A percentile compares a stretch with the other conserved stretches of the same genome.
Evolutionary conservation across 2,888 invertebrate genomes (phyloP).

Genomic region (Nasonia oneida): DNA sequence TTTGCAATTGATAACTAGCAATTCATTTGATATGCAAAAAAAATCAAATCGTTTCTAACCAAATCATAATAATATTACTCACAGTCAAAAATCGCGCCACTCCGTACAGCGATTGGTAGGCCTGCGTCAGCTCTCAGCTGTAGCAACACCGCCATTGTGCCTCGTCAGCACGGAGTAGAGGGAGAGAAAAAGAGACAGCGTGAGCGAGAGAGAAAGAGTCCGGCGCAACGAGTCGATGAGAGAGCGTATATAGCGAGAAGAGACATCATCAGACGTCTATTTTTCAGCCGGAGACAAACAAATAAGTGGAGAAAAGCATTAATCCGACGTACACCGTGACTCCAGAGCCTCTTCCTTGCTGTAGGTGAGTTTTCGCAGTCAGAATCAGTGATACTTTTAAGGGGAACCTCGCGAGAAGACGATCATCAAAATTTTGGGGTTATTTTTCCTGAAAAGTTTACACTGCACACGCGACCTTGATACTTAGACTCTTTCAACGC

Average conservation of each 20-base stretch:
- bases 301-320: not conserved
- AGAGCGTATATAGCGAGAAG: not conserved
- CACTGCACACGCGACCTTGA: not conserved
- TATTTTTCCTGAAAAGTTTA: not conserved
- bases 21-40: too few relatives aligned
- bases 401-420: not conserved
- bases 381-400: not conserved
- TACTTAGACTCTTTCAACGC: not conserved
- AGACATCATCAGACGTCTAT: not conserved
- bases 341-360: not conserved
- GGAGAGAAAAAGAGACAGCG: not conserved
- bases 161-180: not conserved
- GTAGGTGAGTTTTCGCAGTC: not conserved
- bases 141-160: slow-evolving; percentile 14
- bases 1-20: too few relatives aligned
- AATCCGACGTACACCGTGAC: not conserved
- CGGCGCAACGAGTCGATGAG: not conserved
- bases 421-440: not conserved
- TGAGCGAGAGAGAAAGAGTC: not conserved
- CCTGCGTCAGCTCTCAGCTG: not conserved
- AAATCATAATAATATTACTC: not conserved
- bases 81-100: not conserved
- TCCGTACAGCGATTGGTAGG: not conserved
- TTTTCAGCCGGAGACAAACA: not conserved
- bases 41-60: too few relatives aligned